Evolutionary conservation across 1,140 invertebrate genomes (phyloP).

Genomic region (Piezodorus guildinii): DNA sequence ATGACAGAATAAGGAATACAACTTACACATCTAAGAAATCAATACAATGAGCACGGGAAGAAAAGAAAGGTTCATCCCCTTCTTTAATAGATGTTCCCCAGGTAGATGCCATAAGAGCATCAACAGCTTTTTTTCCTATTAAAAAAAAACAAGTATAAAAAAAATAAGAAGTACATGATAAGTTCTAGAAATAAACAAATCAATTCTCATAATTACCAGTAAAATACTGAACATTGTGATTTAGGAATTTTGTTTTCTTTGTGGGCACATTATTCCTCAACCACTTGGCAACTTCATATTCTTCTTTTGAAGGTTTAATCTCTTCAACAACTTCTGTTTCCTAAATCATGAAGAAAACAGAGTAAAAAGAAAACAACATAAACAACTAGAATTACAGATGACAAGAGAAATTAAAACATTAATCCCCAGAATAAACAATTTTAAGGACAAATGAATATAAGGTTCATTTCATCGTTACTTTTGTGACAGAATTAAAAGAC

Average conservation of each 20-base stretch:
- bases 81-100: slow-evolving; percentile 56
- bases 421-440: too few species aligned
- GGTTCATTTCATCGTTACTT: too few species aligned
- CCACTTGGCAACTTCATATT: slow-evolving; percentile 89
- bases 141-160: neutral
- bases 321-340: slow-evolving; percentile 42
- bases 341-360: slow-evolving; percentile 34
- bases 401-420: too few species aligned
- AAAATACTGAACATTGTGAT: slow-evolving; percentile 94
- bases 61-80: slow-evolving; percentile 65
- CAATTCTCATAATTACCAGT: slow-evolving; percentile 50
- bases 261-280: slow-evolving; percentile 81
- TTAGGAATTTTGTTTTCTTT: slow-evolving; percentile 89
- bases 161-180: neutral
- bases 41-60: slow-evolving; percentile 63
- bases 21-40: slow-evolving; percentile 60
- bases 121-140: slow-evolving; percentile 73
- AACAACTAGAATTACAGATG: too few species aligned
- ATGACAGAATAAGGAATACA: neutral
- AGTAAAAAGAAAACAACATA: too few species aligned
- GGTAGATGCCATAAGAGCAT: slow-evolving; percentile 81
- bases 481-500: too few species aligned
- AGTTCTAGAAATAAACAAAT: neutral
- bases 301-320: slow-evolving; percentile 70
- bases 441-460: too few species aligned